phyloP scores from a whole-genome alignment of 2,797 vertebrate species.

The Octomys mimax region DNA sequence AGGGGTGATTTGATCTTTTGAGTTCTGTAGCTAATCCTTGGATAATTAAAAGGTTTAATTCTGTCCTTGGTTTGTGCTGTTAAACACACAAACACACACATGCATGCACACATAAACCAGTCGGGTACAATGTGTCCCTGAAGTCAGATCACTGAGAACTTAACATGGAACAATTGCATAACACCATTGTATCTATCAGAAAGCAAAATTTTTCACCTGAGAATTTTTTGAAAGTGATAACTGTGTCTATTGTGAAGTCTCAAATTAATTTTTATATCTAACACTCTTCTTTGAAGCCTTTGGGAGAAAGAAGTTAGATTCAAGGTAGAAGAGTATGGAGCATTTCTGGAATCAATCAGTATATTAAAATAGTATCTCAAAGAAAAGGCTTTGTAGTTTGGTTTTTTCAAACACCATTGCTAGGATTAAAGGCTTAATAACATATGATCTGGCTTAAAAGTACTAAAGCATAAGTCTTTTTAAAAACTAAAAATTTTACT shows the following conservation, averaged over 20 bases:
- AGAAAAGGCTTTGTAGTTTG: not conserved
- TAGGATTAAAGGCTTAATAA: conserved; percentile 49
- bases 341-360: conserved; percentile 42
- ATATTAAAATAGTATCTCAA: conserved; percentile 50
- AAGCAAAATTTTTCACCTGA: not conserved
- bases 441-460: conserved; percentile 17
- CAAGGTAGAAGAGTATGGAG: not conserved
- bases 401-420: conserved; percentile 15
- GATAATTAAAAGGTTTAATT: conserved; percentile 70
- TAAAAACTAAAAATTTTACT: conserved; percentile 15
- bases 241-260: not conserved
- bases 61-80: conserved; percentile 32
- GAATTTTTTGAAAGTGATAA: not conserved
- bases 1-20: conserved; percentile 68
- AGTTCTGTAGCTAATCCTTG: conserved; percentile 66
- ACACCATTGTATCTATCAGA: conserved; percentile 35
- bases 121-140: conserved; percentile 38
- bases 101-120: not conserved
- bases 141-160: conserved; percentile 40
- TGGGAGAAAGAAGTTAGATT: conserved; percentile 35
- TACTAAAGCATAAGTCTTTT: not conserved
- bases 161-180: not conserved
- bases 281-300: conserved; percentile 39
- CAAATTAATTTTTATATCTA: conserved; percentile 49
- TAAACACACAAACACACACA: not conserved